Conservation (phyloP, 2,888 invertebrate species). For the Latrodectus elegans region DNA sequence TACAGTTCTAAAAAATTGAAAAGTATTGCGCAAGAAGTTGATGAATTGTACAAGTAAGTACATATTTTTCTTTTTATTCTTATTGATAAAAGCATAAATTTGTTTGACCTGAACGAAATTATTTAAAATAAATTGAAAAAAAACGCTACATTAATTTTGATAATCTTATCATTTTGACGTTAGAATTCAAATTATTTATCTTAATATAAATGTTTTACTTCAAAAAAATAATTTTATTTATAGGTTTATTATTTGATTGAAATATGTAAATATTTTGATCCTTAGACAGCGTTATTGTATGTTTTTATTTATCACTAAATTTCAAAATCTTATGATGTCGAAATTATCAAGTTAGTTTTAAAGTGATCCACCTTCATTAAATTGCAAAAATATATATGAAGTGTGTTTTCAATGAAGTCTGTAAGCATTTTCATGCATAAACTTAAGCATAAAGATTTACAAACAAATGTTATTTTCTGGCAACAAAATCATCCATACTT, state of each 20-base stretch:
- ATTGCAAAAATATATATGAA: too few species aligned
- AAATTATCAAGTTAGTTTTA: background rate
- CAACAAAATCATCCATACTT: too few species aligned
- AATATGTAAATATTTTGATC: background rate
- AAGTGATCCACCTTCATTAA: too few species aligned
- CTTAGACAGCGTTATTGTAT: background rate
- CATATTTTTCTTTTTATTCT: background rate
- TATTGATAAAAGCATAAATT: background rate
- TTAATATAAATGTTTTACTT: too few species aligned
- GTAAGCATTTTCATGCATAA: too few species aligned
- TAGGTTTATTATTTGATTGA: background rate
- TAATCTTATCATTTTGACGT: background rate
- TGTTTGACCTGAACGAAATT: background rate
- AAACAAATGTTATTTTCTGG: too few species aligned
- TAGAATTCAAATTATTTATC: too few species aligned
- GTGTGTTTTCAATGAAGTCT: too few species aligned
- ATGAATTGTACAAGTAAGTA: slow-evolving; percentile 6
- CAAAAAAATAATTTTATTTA: background rate
- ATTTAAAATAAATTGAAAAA: background rate
- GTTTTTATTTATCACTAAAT: too few species aligned
- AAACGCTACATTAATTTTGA: background rate
- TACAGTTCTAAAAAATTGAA: background rate
- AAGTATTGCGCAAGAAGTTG: background rate
- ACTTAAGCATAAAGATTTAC: too few species aligned
- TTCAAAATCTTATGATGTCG: background rate